phyloP scores from a whole-genome alignment of 2,113 vertebrate genomes.

The Misgurnus mizolepis region DNA sequence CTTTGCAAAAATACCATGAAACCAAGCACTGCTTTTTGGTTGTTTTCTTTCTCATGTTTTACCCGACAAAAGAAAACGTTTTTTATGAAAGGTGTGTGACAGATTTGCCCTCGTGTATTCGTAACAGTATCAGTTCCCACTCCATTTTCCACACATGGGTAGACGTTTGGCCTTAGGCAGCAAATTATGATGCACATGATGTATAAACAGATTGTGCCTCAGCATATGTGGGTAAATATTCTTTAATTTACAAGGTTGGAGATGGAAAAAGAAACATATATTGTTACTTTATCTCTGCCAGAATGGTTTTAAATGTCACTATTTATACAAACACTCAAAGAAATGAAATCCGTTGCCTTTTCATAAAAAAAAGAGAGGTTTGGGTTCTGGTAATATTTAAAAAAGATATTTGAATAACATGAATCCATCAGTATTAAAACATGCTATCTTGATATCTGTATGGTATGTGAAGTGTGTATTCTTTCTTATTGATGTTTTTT shows the following conservation, averaged over 20 bases:
- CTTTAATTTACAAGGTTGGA: constrained; percentile 1
- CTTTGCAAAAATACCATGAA: constrained; percentile 24
- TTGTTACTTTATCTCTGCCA: background rate
- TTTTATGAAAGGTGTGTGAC: constrained; percentile 14
- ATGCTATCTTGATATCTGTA: constrained; percentile 34
- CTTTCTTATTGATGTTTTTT: constrained; percentile 39
- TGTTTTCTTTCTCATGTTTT: background rate
- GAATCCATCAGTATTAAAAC: constrained; percentile 40
- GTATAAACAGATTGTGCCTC: constrained; percentile 21
- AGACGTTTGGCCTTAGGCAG: constrained; percentile 37
- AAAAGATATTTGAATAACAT: constrained; percentile 10
- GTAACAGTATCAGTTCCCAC: constrained; percentile 34
- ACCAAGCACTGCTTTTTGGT: constrained; percentile 3
- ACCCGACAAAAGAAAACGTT: constrained; percentile 1
- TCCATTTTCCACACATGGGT: constrained; percentile 29
- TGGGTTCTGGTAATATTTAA: constrained; percentile 1
- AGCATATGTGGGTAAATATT: constrained; percentile 25
- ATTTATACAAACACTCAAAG: constrained; percentile 20
- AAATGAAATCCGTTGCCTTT: background rate
- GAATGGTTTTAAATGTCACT: constrained; percentile 19
- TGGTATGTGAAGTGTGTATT: constrained; percentile 51
- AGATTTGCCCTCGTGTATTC: constrained; percentile 27
- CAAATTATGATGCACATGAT: constrained; percentile 29
- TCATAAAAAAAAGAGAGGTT: background rate
- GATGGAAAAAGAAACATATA: constrained; percentile 7